Percentiles rank a stretch among this genome's conserved stretches.
Evolutionary conservation across 2,797 vertebrate species (phyloP).

Genomic region (Anguilla megastoma): DNA sequence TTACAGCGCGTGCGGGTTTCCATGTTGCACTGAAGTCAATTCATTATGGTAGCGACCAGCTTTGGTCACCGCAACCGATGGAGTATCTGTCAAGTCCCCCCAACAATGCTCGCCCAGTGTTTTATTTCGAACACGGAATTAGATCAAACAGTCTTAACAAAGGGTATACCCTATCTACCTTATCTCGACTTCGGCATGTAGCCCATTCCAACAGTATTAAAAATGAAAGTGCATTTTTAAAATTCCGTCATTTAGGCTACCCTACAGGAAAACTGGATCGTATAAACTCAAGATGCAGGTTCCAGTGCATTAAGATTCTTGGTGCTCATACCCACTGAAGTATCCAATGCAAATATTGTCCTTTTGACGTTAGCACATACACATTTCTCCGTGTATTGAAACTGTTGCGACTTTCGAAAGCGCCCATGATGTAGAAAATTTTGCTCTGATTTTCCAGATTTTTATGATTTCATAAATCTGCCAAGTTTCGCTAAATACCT

Average conservation of each 20-base stretch:
- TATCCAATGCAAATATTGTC: conserved; percentile 26
- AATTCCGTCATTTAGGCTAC: background rate
- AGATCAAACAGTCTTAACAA: conserved; percentile 16
- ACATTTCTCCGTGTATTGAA: conserved; percentile 10
- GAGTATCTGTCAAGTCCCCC: background rate
- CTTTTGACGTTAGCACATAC: conserved; percentile 5
- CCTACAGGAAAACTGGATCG: background rate
- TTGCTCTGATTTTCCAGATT: conserved; percentile 25
- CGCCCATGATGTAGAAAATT: conserved; percentile 23
- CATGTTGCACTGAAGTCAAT: background rate
- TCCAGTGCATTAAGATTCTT: conserved; percentile 30
- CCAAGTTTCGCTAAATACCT: conserved; percentile 10
- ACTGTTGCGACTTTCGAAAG: conserved; percentile 6
- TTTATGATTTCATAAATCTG: conserved; percentile 27
- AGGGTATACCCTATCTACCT: background rate
- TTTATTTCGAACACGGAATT: background rate
- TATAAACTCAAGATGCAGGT: background rate
- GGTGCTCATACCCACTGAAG: conserved; percentile 1
- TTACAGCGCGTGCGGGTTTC: background rate
- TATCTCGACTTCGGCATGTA: background rate
- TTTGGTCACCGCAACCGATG: conserved; percentile 11
- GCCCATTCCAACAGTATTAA: conserved; percentile 1
- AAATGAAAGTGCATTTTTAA: conserved; percentile 14
- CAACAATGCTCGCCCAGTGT: background rate
- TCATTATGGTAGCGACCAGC: background rate